Conservation (phyloP, 2,888 invertebrate species). For the Eristalinus aeneus region DNA sequence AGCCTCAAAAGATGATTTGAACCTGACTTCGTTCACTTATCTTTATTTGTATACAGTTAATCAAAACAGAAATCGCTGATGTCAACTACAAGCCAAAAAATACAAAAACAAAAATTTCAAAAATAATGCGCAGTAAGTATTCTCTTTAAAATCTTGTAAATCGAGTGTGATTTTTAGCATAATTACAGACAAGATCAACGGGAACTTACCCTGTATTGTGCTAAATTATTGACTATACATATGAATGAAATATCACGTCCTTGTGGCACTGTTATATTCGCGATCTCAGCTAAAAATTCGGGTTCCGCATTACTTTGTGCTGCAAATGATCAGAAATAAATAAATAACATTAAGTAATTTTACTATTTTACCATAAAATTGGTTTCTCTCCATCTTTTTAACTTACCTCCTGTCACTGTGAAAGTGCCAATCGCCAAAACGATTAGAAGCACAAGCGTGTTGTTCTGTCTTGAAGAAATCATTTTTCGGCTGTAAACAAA, state of each 20-base stretch:
- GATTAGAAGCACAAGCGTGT: neutral
- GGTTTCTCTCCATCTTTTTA: neutral
- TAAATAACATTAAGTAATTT: conserved; percentile 72
- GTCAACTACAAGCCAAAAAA: too few relatives aligned
- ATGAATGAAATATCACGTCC: conserved; percentile 94
- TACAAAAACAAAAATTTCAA: too few relatives aligned
- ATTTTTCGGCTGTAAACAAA: neutral
- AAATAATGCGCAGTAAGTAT: too few relatives aligned
- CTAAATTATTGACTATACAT: conserved; percentile 94
- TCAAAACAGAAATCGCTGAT: too few relatives aligned
- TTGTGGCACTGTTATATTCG: conserved; percentile 93
- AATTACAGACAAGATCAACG: neutral
- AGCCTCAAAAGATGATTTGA: too few relatives aligned
- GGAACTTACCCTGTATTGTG: conserved; percentile 89
- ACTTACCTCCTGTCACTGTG: neutral
- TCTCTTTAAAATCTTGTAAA: neutral
- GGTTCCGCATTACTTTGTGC: conserved; percentile 89
- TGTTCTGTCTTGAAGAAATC: neutral
- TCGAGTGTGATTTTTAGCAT: neutral
- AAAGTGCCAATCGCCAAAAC: neutral
- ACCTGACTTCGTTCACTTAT: too few relatives aligned
- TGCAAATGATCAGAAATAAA: conserved; percentile 74
- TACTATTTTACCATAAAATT: neutral
- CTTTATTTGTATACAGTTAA: too few relatives aligned
- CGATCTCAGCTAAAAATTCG: conserved; percentile 91